Evolutionary conservation across 1,140 invertebrate species (phyloP).

Genomic region (Drosophila kikkawai): DNA sequence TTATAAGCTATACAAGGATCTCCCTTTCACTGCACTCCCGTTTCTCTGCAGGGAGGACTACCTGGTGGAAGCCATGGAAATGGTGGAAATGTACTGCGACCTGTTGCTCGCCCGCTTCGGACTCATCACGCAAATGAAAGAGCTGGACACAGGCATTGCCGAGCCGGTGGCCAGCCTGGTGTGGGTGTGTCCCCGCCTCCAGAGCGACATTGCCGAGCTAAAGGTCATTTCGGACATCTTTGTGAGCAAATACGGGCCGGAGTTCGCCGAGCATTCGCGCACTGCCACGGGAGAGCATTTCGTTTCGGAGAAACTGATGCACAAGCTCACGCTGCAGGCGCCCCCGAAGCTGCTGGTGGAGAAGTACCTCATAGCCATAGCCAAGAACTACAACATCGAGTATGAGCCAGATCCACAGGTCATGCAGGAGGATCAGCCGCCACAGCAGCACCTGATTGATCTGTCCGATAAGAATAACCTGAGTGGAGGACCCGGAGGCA

Average conservation of each 20-base stretch:
- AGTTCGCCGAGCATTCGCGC: constrained; percentile 94
- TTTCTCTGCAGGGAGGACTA: constrained; percentile 94
- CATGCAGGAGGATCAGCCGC: constrained; percentile 91
- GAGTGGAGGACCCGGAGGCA: constrained; percentile 85
- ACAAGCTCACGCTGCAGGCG: constrained; percentile 97
- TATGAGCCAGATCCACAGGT: constrained; percentile 97
- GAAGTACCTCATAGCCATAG: constrained; percentile 98
- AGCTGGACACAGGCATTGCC: constrained; percentile 96
- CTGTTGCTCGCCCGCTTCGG: constrained; percentile 98
- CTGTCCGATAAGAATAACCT: constrained; percentile 88
- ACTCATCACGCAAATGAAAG: constrained; percentile 98
- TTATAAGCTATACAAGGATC: constrained; percentile 1
- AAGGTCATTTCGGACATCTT: constrained; percentile 96
- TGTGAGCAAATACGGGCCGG: constrained; percentile 96
- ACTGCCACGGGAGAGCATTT: constrained; percentile 90
- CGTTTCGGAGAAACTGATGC: constrained; percentile 97
- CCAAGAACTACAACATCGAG: constrained; percentile 96
- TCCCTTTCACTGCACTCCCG: too few relatives aligned
- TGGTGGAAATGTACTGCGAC: constrained; percentile 99
- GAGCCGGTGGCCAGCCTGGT: constrained; percentile 98
- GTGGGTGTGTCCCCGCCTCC: constrained; percentile 97
- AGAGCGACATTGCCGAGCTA: constrained; percentile 90
- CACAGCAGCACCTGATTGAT: constrained; percentile 93
- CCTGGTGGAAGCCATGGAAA: constrained; percentile 99
- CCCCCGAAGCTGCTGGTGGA: constrained; percentile 98